These are phyloP conservation scores for Cephus pygmeus DNA, from an alignment of 2,888 invertebrate species.

Conservation along the genomic window DNA sequence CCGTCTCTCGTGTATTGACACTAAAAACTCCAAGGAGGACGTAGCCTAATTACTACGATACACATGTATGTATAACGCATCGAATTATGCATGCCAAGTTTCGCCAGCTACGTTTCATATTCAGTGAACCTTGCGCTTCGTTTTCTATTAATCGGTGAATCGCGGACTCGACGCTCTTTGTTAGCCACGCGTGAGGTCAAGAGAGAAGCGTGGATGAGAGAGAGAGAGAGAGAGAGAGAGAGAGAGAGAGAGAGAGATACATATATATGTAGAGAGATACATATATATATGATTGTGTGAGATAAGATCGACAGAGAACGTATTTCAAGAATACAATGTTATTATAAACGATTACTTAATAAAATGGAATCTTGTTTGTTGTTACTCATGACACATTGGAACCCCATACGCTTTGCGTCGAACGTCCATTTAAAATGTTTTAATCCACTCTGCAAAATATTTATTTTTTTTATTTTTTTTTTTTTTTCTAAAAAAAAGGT, in stretches of 20 bases:
- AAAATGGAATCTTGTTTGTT: conserved; percentile 60
- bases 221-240: conserved; percentile 23
- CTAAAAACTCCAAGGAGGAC: conserved; percentile 25
- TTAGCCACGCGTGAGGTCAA: conserved; percentile 43
- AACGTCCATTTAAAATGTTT: background rate
- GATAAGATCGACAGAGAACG: background rate
- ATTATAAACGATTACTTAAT: conserved; percentile 61
- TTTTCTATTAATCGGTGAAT: conserved; percentile 50
- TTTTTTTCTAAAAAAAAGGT: background rate
- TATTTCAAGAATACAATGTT: conserved; percentile 50
- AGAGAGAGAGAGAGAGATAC: conserved; percentile 11
- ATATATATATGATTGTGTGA: background rate
- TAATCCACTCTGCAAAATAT: background rate
- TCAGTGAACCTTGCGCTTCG: conserved; percentile 49
- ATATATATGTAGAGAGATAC: no score
- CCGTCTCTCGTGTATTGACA: conserved; percentile 33
- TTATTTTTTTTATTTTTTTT: background rate
- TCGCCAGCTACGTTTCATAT: conserved; percentile 43
- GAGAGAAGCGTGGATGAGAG: conserved; percentile 27
- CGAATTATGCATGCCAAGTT: conserved; percentile 45
- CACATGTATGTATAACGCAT: conserved; percentile 34
- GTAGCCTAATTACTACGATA: background rate
- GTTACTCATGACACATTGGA: conserved; percentile 51
- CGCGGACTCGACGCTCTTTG: conserved; percentile 31
- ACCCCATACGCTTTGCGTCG: background rate